These are phyloP conservation scores for Aplodontia rufa DNA, from an alignment of 2,113 vertebrate genomes.

Conservation along the genomic window DNA sequence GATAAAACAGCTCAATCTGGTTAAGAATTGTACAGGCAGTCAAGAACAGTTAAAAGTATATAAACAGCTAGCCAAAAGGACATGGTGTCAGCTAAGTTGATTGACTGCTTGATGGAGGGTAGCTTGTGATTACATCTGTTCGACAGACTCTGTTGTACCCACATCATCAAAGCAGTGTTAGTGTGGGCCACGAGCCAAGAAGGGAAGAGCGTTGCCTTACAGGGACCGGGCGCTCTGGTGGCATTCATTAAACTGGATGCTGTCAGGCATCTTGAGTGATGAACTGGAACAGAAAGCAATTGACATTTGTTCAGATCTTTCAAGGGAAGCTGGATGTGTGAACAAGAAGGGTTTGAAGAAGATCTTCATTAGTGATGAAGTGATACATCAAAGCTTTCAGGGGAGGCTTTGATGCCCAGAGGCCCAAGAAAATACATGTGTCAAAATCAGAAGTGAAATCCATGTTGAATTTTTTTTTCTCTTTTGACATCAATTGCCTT, in stretches of 20 bases:
- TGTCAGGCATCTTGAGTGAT: slow-evolving; percentile 60
- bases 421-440: slow-evolving; percentile 61
- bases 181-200: slow-evolving; percentile 55
- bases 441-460: slow-evolving; percentile 56
- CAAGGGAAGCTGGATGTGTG: slow-evolving; percentile 22
- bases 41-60: neutral
- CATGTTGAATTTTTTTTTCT: slow-evolving; percentile 45
- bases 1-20: slow-evolving; percentile 44
- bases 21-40: slow-evolving; percentile 45
- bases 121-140: slow-evolving; percentile 63
- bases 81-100: slow-evolving; percentile 55
- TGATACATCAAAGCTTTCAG: slow-evolving; percentile 56
- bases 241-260: slow-evolving; percentile 53
- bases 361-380: slow-evolving; percentile 70
- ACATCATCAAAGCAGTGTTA: slow-evolving; percentile 28
- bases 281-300: slow-evolving; percentile 62
- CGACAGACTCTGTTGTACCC: slow-evolving; percentile 43
- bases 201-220: neutral
- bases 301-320: slow-evolving; percentile 69
- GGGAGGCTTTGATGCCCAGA: slow-evolving; percentile 58
- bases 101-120: slow-evolving; percentile 67
- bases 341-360: slow-evolving; percentile 54
- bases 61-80: slow-evolving; percentile 58
- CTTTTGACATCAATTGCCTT: slow-evolving; percentile 60
- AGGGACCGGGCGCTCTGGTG: neutral